Evolutionary conservation across 2,113 vertebrate genomes (phyloP), one percentile per base, ranked within the genome.

Genomic region (Cyanoderma ruficeps): DNA sequence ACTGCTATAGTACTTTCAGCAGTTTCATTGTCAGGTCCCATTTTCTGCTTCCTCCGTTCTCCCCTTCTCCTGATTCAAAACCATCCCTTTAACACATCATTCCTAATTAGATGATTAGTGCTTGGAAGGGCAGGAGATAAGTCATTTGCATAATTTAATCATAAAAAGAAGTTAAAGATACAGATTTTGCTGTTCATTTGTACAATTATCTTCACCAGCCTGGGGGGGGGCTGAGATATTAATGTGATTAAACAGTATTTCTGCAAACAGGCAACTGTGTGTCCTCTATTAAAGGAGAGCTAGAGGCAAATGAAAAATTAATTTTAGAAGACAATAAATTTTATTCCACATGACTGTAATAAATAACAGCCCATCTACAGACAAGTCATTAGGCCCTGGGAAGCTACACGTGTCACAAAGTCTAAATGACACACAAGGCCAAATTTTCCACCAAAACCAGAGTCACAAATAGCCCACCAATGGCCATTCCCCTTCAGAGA

Each of bases 161-260:
- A 99, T 98, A 98, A 99, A 98, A 98, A 98, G 97, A 98, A 98
- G 98, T 98, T 98, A 98, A 98, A 99, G 98, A 98, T 98, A 98
- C 98, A 98, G 98, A 98, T 98, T 99, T 98, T 98, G 97, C 97
- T 98, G 96, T 99, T 98, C 98, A 91, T 98, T 98, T 98, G 98
- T 98, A 98, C 98, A 98, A 98, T 98, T 98, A 98, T 98, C 98
- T 98, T 97, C 95, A 95, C 97, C 97, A 96, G 98, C 98, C 98
- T 98, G 90, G 98, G 98, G 90, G 98, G 98, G 98, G 97, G 97
- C 96, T 97, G 96, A 98, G 98, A 99, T 98, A 98, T 98, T 99
- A 98, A 99, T 98, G 98, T 99, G 98, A 98, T 99, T 99, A 99
- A 99, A 98, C 98, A 98, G 98, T 98, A 98, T 98, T 98, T 98